Percentiles rank a stretch among this genome's conserved stretches.
These are phyloP conservation scores for Vollenhovia emeryi DNA, from an alignment of 1,140 invertebrate genomes.

Conservation along the genomic window DNA sequence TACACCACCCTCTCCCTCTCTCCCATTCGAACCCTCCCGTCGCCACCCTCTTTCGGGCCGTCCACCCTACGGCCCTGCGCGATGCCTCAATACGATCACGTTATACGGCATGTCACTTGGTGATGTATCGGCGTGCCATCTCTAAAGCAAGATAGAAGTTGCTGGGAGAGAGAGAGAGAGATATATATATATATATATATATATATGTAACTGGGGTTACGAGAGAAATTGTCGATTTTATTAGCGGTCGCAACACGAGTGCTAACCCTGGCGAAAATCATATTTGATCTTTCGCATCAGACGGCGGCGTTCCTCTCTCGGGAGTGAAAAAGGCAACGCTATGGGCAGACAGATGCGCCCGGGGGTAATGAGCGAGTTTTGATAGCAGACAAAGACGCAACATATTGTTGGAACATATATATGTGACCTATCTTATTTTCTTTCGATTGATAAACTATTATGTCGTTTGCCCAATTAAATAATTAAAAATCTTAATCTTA, in stretches of 20 bases:
- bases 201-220: slow-evolving; percentile 14
- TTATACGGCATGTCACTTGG: slow-evolving; percentile 74
- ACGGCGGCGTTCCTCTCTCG: neutral
- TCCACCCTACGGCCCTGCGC: slow-evolving; percentile 48
- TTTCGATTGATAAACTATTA: neutral
- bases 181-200: too few relatives aligned
- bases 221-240: slow-evolving; percentile 48
- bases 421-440: neutral
- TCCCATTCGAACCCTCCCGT: neutral
- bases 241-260: slow-evolving; percentile 24
- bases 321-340: slow-evolving; percentile 26
- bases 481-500: neutral
- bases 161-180: neutral
- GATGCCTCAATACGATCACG: slow-evolving; percentile 72
- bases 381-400: neutral
- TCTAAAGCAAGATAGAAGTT: slow-evolving; percentile 39
- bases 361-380: neutral
- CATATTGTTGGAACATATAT: neutral
- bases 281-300: neutral
- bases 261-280: neutral
- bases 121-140: slow-evolving; percentile 78
- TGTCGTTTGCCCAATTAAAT: neutral
- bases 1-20: neutral
- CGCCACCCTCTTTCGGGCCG: slow-evolving; percentile 31
- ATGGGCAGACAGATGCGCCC: neutral